phyloP scores from a whole-genome alignment of 2,888 invertebrate genomes.

The Drosophila antonietae region DNA sequence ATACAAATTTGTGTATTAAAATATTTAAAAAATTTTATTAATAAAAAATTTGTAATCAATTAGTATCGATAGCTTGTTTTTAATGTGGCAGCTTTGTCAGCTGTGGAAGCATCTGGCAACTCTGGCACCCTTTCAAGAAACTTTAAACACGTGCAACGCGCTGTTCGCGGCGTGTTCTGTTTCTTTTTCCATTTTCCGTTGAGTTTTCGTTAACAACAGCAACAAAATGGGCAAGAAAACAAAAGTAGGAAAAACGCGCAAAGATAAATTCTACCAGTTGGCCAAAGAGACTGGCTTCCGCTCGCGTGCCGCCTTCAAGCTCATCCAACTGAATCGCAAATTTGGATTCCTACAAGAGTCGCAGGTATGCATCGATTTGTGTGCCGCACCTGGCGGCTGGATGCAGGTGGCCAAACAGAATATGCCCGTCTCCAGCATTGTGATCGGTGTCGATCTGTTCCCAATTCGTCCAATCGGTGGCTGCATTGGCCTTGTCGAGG shows the following conservation, averaged over 20 bases:
- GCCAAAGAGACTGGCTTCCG: slow-evolving; percentile 99
- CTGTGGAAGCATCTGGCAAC: slow-evolving; percentile 42
- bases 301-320: slow-evolving; percentile 99
- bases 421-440: slow-evolving; percentile 98
- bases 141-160: slow-evolving; percentile 57
- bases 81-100: not conserved
- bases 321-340: slow-evolving; percentile 98
- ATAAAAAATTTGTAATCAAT: too few relatives aligned
- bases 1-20: too few relatives aligned
- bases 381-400: slow-evolving; percentile 99
- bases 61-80: not conserved
- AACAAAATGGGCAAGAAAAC: slow-evolving; percentile 96
- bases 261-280: slow-evolving; percentile 99
- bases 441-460: slow-evolving; percentile 97
- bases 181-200: slow-evolving; percentile 26
- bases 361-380: slow-evolving; percentile 98
- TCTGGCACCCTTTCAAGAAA: slow-evolving; percentile 10
- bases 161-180: slow-evolving; percentile 47
- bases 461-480: slow-evolving; percentile 96
- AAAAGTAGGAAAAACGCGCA: slow-evolving; percentile 98
- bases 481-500: slow-evolving; percentile 95
- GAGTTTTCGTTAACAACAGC: slow-evolving; percentile 59
- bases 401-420: slow-evolving; percentile 99
- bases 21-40: too few relatives aligned
- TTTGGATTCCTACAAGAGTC: slow-evolving; percentile 98